Evolutionary conservation across 2,113 vertebrate species (phyloP).

Genomic region (Megaceryle torquata): DNA sequence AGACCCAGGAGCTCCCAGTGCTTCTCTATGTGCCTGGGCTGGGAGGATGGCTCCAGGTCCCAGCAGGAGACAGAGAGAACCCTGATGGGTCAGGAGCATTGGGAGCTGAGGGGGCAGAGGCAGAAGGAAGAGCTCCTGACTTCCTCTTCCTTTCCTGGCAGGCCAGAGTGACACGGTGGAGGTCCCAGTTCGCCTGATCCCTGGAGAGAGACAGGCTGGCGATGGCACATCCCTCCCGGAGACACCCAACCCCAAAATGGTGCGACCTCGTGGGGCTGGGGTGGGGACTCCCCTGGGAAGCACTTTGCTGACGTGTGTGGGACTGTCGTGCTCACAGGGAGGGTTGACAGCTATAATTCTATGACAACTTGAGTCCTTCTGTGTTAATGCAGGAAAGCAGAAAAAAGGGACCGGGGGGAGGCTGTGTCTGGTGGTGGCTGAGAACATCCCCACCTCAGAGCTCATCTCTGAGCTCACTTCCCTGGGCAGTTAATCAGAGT

Average conservation of each 20-base stretch:
- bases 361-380: neutral
- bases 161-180: conserved; percentile 82
- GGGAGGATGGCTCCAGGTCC: rapidly evolving
- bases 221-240: conserved; percentile 97
- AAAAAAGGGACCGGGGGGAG: neutral
- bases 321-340: rapidly evolving
- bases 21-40: neutral
- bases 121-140: neutral
- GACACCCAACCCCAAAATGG: conserved; percentile 94
- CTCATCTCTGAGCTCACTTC: neutral
- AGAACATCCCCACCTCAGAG: neutral
- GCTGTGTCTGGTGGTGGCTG: neutral
- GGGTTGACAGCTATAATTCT: neutral
- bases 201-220: conserved; percentile 94
- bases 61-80: neutral
- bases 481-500: neutral
- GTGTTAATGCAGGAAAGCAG: neutral
- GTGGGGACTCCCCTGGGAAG: neutral
- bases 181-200: conserved; percentile 80
- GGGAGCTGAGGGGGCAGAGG: neutral
- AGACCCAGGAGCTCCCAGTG: rapidly evolving
- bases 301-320: rapidly evolving
- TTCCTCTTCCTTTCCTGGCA: neutral
- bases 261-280: neutral
- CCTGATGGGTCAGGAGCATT: rapidly evolving